Conservation (phyloP, 2,888 invertebrate genomes). For the Phalera bucephala region DNA sequence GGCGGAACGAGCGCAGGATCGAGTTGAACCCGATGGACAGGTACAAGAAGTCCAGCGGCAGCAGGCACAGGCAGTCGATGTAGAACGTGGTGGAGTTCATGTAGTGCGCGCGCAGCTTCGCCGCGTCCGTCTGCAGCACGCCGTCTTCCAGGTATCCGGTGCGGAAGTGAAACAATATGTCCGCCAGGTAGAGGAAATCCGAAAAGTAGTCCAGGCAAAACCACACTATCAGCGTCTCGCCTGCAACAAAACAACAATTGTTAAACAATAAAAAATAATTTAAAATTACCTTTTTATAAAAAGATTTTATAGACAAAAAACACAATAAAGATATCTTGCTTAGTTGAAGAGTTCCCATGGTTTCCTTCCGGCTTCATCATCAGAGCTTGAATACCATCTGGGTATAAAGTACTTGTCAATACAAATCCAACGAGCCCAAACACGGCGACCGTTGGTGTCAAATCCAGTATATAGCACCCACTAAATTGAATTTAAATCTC, state of each 20-base stretch:
- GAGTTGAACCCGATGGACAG: constrained; percentile 98
- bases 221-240: constrained; percentile 95
- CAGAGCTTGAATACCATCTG: too few relatives aligned
- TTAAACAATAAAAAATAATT: constrained; percentile 11
- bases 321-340: too few relatives aligned
- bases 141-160: constrained; percentile 99
- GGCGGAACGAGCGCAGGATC: constrained; percentile 96
- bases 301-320: too few relatives aligned
- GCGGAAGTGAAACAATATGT: constrained; percentile 98
- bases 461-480: not conserved
- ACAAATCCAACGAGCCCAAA: too few relatives aligned
- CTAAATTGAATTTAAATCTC: constrained; percentile 3
- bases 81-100: constrained; percentile 99
- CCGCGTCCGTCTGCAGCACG: constrained; percentile 97
- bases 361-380: too few relatives aligned
- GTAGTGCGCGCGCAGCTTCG: constrained; percentile 96
- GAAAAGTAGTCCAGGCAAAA: constrained; percentile 98
- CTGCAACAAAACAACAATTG: constrained; percentile 73
- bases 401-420: too few relatives aligned
- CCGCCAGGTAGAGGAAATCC: constrained; percentile 97
- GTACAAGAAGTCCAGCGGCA: constrained; percentile 98
- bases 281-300: too few relatives aligned
- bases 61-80: constrained; percentile 98
- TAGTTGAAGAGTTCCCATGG: too few relatives aligned
- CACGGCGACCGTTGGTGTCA: too few relatives aligned